These are phyloP conservation scores for Chrysopa pallens DNA, from an alignment of 1,140 invertebrate species.

Conservation along the genomic window DNA sequence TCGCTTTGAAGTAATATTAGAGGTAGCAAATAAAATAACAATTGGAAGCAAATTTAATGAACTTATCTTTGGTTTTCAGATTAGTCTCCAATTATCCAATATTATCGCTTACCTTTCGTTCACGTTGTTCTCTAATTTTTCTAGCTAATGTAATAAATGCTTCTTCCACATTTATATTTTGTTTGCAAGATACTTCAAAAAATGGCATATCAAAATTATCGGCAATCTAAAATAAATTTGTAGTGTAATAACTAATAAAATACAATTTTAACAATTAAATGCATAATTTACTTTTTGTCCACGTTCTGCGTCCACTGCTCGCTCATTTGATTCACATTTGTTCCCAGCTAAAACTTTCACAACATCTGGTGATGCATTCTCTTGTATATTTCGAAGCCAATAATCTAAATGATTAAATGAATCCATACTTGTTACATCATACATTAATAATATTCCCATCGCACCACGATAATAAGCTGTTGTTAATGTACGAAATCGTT, in stretches of 20 bases:
- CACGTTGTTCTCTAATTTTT: constrained; percentile 61
- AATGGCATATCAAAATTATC: constrained; percentile 84
- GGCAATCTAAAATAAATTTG: constrained; percentile 45
- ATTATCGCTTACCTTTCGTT: constrained; percentile 36
- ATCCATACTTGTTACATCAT: constrained; percentile 71
- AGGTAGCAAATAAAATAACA: no score
- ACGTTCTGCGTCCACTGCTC: constrained; percentile 56
- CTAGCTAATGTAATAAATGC: constrained; percentile 65
- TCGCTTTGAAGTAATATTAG: no score
- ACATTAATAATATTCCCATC: constrained; percentile 75
- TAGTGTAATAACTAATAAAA: constrained; percentile 1
- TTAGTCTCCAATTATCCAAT: no score
- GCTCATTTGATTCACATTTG: constrained; percentile 60
- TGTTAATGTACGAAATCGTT: constrained; percentile 62
- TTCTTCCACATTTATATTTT: constrained; percentile 77
- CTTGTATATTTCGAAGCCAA: constrained; percentile 74
- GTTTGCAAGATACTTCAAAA: constrained; percentile 82
- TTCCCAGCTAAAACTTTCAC: constrained; percentile 71
- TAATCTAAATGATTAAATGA: constrained; percentile 75
- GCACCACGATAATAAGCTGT: constrained; percentile 75
- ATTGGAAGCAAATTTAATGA: no score
- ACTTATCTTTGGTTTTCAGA: no score
- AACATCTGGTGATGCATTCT: constrained; percentile 73
- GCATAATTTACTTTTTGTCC: constrained; percentile 46
- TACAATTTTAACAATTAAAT: background rate